A percentile compares a stretch with the other conserved stretches of the same genome.
Conservation (phyloP, 2,888 invertebrate species). For the Callyntrura sp. region DNA sequence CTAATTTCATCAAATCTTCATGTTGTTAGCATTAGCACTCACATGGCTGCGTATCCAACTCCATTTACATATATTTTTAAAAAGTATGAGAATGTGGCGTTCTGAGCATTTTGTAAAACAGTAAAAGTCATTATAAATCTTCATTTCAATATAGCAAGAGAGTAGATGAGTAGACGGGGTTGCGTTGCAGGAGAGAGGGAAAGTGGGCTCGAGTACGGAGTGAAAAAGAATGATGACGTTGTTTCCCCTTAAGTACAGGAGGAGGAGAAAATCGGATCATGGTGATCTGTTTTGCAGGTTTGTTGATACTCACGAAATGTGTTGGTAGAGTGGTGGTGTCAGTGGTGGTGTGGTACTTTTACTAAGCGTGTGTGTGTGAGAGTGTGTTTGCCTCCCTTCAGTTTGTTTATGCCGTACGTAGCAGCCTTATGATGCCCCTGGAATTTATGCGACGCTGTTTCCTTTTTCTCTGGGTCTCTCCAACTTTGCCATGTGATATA, state of each 20-base stretch:
- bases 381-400: neutral
- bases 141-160: neutral
- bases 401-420: neutral
- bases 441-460: slow-evolving; percentile 31
- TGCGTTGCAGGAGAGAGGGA: neutral
- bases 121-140: too few species aligned
- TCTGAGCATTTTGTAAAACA: too few species aligned
- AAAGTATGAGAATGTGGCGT: too few species aligned
- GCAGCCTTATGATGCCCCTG: neutral
- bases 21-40: too few species aligned
- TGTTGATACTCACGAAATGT: neutral
- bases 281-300: neutral
- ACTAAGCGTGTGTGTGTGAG: neutral
- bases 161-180: neutral
- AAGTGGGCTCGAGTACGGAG: neutral
- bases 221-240: neutral
- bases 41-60: too few species aligned
- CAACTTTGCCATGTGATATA: slow-evolving; percentile 52
- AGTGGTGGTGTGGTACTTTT: neutral
- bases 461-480: neutral
- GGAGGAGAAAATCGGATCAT: neutral
- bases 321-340: neutral
- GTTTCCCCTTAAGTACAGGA: neutral
- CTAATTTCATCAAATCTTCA: too few species aligned
- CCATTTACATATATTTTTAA: too few species aligned